A percentile compares a stretch with the other conserved stretches of the same genome.
These are phyloP conservation scores for Noctuana brunneofusca DNA, from an alignment of 2,888 invertebrate species.

Conservation along the genomic window DNA sequence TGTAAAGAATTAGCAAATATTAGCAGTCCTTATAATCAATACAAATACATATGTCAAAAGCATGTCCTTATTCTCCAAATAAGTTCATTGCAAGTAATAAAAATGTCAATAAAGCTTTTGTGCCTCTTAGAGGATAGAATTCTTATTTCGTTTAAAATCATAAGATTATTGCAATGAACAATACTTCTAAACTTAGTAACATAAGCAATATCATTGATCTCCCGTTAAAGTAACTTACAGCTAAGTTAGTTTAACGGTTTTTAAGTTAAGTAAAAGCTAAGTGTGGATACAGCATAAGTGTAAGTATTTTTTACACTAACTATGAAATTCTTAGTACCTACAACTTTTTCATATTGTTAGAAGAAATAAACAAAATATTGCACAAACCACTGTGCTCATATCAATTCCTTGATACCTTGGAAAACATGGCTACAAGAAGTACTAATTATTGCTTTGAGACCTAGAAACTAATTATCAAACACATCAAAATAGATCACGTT, in stretches of 20 bases:
- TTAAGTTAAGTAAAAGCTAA: constrained; percentile 11
- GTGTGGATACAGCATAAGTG: constrained; percentile 22
- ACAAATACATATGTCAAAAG: constrained; percentile 59
- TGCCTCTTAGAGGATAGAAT: constrained; percentile 54
- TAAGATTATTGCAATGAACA: constrained; percentile 57
- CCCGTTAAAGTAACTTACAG: no score
- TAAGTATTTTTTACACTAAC: neutral
- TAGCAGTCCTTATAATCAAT: constrained; percentile 69
- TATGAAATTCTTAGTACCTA: constrained; percentile 2
- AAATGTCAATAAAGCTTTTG: constrained; percentile 48
- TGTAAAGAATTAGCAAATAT: constrained; percentile 73
- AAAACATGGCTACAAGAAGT: constrained; percentile 4
- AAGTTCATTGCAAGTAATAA: constrained; percentile 46
- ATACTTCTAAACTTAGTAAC: constrained; percentile 47
- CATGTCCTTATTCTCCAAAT: constrained; percentile 59
- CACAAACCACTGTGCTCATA: constrained; percentile 28
- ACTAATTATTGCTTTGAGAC: constrained; percentile 9
- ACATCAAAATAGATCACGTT: neutral
- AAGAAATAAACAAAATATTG: constrained; percentile 24
- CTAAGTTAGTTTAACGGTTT: no score
- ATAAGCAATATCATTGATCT: constrained; percentile 32
- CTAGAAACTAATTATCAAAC: constrained; percentile 7
- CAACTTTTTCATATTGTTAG: neutral
- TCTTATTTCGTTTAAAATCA: constrained; percentile 43
- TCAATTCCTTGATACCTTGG: constrained; percentile 14